These are phyloP conservation scores for Coenonympha arcania DNA, from an alignment of 2,888 invertebrate species.

Conservation along the genomic window DNA sequence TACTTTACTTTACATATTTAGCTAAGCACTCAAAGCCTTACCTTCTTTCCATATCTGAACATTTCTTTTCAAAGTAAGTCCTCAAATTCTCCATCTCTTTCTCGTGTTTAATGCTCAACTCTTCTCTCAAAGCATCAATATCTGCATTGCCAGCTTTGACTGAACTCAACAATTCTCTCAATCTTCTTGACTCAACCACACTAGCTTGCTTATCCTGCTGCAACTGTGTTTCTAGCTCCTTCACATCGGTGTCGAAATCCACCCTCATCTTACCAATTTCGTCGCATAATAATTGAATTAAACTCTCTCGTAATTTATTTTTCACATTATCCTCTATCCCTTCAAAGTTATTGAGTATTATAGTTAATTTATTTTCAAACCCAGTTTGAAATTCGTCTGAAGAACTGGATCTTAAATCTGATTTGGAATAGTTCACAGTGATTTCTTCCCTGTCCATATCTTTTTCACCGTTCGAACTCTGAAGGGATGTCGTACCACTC, in stretches of 20 bases:
- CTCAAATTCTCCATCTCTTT: slow-evolving; percentile 85
- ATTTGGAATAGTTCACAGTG: slow-evolving; percentile 59
- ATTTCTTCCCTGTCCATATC: slow-evolving; percentile 70
- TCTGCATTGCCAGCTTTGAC: slow-evolving; percentile 75
- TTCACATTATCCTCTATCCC: slow-evolving; percentile 59
- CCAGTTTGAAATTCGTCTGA: slow-evolving; percentile 59
- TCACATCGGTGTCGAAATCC: slow-evolving; percentile 55
- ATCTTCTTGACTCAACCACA: slow-evolving; percentile 66
- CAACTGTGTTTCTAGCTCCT: slow-evolving; percentile 61
- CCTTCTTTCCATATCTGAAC: slow-evolving; percentile 85
- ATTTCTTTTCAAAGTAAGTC: slow-evolving; percentile 86
- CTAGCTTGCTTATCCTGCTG: slow-evolving; percentile 74
- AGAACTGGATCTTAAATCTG: slow-evolving; percentile 52
- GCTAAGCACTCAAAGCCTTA: slow-evolving; percentile 16
- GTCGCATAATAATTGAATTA: slow-evolving; percentile 71
- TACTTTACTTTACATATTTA: too few species aligned
- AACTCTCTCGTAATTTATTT: slow-evolving; percentile 68
- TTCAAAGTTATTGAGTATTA: slow-evolving; percentile 52
- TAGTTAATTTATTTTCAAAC: slow-evolving; percentile 51
- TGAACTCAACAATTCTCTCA: slow-evolving; percentile 71
- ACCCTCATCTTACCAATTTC: slow-evolving; percentile 68
- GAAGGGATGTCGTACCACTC: slow-evolving; percentile 56
- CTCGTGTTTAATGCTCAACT: slow-evolving; percentile 78
- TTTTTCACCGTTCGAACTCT: slow-evolving; percentile 63
- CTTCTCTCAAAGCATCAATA: slow-evolving; percentile 71